Evolutionary conservation across 1,140 invertebrate species (phyloP).

Genomic region (Eupristina koningsbergeri): DNA sequence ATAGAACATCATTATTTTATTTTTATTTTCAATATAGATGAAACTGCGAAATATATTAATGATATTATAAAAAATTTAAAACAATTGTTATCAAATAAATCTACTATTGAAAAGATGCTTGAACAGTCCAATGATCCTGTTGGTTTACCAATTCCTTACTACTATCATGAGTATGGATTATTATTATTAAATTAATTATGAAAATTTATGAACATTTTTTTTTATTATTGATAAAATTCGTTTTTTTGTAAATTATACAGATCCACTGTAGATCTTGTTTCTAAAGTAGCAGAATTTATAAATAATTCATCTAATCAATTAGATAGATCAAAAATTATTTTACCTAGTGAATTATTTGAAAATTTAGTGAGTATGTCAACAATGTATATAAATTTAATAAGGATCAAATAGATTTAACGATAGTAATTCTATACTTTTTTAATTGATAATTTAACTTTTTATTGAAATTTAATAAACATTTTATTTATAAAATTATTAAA

Average conservation of each 20-base stretch:
- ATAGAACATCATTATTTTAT: background rate
- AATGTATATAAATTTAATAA: background rate
- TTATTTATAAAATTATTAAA: conserved; percentile 1
- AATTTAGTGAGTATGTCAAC: conserved; percentile 54
- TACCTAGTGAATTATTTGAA: conserved; percentile 46
- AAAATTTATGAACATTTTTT: conserved; percentile 3
- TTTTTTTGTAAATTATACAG: conserved; percentile 51
- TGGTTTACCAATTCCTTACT: conserved; percentile 59
- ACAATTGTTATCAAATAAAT: conserved; percentile 53
- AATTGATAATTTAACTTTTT: background rate
- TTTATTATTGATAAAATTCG: background rate
- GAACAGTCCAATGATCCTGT: conserved; percentile 50
- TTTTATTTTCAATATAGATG: conserved; percentile 47
- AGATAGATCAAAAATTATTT: conserved; percentile 35
- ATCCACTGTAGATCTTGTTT: conserved; percentile 52
- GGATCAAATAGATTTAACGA: too few relatives aligned
- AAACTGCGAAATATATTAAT: conserved; percentile 47
- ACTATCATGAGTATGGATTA: conserved; percentile 55
- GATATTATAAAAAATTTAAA: conserved; percentile 55
- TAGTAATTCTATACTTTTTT: too few relatives aligned
- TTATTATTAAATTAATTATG: background rate
- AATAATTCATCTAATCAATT: conserved; percentile 51
- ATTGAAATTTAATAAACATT: too few relatives aligned
- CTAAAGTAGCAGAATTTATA: conserved; percentile 53
- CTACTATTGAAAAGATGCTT: conserved; percentile 56